Evolutionary conservation across 2,113 vertebrate genomes (phyloP), one percentile per base, ranked within the genome.

Genomic region (Sula dactylatra): DNA sequence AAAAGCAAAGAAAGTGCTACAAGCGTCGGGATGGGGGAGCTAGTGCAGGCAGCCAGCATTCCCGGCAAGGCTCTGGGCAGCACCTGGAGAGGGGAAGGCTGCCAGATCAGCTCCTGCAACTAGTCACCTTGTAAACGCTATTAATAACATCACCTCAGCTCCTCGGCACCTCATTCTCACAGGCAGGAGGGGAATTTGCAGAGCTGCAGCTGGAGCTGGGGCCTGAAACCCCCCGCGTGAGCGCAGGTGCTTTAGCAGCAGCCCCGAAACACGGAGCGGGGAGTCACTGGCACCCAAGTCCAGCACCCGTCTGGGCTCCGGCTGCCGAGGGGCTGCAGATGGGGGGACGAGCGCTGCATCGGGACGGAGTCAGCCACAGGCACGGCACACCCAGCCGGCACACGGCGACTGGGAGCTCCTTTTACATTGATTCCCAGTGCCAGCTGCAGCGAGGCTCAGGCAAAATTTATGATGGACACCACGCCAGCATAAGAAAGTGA

Each of bases 371-470:
- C 2, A 1, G 29, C 59, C 58, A 12, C 32, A n/a, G 1, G 45
- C n/a, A 56, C 62, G 17, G 73, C 83, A 76, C 72, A 22, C 49
- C 42, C 72, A 45, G 56, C 40, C 58, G 2, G 73, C 82, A 20
- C 70, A 15, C 2, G 3, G 90, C 4, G 1, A 29, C 52, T 6
- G 4, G 0, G 7, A 47, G 66, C 80, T 91, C 32, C 74, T 78
- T 71, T 47, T 0, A 62, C 96, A 19, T 52, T 86, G 95, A 96
- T 96, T 71, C 86, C 76, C 87, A 24, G 72, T 5, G 89, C 92
- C 97, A 97, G 96, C 96, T 97, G 96, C 95, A 94, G 80, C 4
- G 3, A 83, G 70, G 66, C 81, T 45, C 65, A 91, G 83, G 78
- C 94, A 95, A 94, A 89, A 93, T 94, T 69, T 40, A 83, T 81